Evolutionary conservation across 2,113 vertebrate genomes (phyloP).

Genomic region (Pithys albifrons): DNA sequence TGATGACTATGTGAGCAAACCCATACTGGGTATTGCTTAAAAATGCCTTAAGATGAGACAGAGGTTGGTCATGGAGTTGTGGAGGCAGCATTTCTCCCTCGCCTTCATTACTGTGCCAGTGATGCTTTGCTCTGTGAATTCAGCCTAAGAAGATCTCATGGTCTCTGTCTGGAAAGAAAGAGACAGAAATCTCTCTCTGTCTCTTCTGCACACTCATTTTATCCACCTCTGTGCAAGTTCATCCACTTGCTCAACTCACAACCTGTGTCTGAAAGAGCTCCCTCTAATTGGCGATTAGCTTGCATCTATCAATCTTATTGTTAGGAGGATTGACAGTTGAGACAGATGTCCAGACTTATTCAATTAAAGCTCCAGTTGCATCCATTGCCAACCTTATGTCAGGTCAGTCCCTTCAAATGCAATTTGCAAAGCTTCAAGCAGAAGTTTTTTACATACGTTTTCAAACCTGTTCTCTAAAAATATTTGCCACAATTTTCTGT

Average conservation of each 20-base stretch:
- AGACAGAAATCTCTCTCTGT: background rate
- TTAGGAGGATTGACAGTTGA: conserved; percentile 47
- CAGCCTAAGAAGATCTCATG: background rate
- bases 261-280: background rate
- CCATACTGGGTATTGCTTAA: background rate
- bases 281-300: conserved; percentile 53
- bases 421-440: conserved; percentile 28
- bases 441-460: background rate
- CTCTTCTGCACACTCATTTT: background rate
- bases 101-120: fast-evolving
- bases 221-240: background rate
- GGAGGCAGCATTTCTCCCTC: background rate
- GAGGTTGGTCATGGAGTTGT: background rate
- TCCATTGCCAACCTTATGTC: conserved; percentile 53
- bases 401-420: conserved; percentile 39
- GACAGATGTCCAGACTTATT: conserved; percentile 60
- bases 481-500: background rate
- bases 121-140: background rate
- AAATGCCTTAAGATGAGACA: background rate
- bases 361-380: conserved; percentile 52
- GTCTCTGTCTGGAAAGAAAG: background rate
- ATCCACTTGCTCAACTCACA: background rate
- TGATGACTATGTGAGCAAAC: background rate
- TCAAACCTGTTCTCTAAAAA: background rate
- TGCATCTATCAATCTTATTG: conserved; percentile 51